Conservation (phyloP, 2,113 vertebrate genomes). For the Caranx ignobilis region DNA sequence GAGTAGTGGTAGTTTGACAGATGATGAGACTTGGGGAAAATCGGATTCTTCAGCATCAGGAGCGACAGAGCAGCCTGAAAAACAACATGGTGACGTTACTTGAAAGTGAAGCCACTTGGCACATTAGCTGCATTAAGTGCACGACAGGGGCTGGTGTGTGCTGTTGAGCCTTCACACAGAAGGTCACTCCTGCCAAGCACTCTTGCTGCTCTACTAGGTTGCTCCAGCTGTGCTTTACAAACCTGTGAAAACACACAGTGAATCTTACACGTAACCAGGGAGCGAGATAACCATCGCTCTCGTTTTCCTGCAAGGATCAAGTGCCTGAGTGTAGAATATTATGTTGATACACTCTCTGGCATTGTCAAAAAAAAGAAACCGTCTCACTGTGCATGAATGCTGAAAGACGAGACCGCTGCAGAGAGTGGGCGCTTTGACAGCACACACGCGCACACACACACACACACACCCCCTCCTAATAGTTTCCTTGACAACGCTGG, state of each 20-base stretch:
- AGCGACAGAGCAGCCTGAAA: conserved; percentile 90
- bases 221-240: conserved; percentile 9
- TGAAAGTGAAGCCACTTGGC: conserved; percentile 2
- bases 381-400: conserved; percentile 27
- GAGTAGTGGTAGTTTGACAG: conserved; percentile 96
- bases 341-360: neutral
- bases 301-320: conserved; percentile 5
- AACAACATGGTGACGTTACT: conserved; percentile 2
- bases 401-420: conserved; percentile 51
- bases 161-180: conserved; percentile 9
- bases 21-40: conserved; percentile 85
- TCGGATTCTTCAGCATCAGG: conserved; percentile 89
- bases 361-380: conserved; percentile 3
- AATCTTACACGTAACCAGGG: conserved; percentile 11
- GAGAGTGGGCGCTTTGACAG: conserved; percentile 65
- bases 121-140: neutral
- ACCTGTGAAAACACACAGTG: conserved; percentile 10
- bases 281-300: conserved; percentile 25
- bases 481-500: conserved; percentile 81
- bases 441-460: neutral
- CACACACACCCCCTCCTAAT: neutral
- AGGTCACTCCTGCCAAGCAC: neutral
- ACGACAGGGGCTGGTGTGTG: neutral
- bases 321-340: neutral
- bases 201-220: neutral